A percentile compares a stretch with the other conserved stretches of the same genome.
Conservation (phyloP, 2,888 invertebrate species). For the Drosophila pegasa region DNA sequence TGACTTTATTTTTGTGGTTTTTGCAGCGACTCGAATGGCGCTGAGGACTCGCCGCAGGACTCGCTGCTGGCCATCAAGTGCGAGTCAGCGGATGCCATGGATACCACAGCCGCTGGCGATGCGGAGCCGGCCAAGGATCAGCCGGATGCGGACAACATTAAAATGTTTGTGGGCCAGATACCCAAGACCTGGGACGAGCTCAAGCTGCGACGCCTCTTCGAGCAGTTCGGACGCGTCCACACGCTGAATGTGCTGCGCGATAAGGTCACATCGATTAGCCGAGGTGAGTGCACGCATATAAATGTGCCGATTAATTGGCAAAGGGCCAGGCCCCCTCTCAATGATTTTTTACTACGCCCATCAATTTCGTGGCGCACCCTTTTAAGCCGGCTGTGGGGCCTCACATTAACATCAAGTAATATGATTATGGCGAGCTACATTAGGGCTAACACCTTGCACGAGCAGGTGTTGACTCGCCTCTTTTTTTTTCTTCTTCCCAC, state of each 20-base stretch:
- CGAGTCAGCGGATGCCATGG: slow-evolving; percentile 44
- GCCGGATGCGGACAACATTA: slow-evolving; percentile 99
- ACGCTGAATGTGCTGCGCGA: slow-evolving; percentile 99
- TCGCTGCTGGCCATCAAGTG: slow-evolving; percentile 42
- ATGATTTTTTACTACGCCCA: slow-evolving; percentile 75
- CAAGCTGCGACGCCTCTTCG: slow-evolving; percentile 96
- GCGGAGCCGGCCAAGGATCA: slow-evolving; percentile 87
- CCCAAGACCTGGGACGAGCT: slow-evolving; percentile 98
- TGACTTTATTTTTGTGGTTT: slow-evolving; percentile 26
- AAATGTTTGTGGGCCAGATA: slow-evolving; percentile 99
- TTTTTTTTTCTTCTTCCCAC: slow-evolving; percentile 12
- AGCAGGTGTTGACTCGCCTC: slow-evolving; percentile 36
- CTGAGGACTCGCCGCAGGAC: slow-evolving; percentile 14
- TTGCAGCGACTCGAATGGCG: slow-evolving; percentile 43
- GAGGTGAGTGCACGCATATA: slow-evolving; percentile 90
- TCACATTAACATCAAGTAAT: slow-evolving; percentile 66
- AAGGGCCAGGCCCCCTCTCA: slow-evolving; percentile 21
- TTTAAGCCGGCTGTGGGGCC: slow-evolving; percentile 12
- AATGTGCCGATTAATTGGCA: slow-evolving; percentile 60
- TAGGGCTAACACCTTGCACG: slow-evolving; percentile 44
- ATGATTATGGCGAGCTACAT: slow-evolving; percentile 72
- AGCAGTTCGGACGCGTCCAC: slow-evolving; percentile 97
- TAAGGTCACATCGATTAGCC: slow-evolving; percentile 97
- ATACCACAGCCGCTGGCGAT: slow-evolving; percentile 34
- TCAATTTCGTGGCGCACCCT: slow-evolving; percentile 53